These are phyloP conservation scores for Calycopis cecrops DNA, from an alignment of 1,140 invertebrate species.

Conservation along the genomic window DNA sequence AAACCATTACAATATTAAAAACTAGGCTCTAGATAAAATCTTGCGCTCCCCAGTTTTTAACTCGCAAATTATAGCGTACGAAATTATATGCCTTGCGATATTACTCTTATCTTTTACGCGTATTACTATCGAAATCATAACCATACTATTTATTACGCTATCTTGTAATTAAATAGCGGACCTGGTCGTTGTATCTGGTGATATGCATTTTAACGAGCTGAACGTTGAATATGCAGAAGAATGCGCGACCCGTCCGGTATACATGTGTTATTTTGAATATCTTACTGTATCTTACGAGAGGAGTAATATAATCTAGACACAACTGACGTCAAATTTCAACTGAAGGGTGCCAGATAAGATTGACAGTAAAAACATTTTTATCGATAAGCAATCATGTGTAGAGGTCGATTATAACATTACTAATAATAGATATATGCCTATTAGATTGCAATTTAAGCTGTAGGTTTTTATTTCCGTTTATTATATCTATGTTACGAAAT, in stretches of 20 bases:
- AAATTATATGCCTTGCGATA: conserved; percentile 1
- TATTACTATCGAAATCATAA: background rate
- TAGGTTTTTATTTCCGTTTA: too few relatives aligned
- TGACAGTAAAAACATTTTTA: conserved; percentile 12
- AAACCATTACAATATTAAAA: too few relatives aligned
- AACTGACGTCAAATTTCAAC: conserved; percentile 8
- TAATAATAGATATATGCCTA: too few relatives aligned
- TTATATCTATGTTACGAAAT: too few relatives aligned
- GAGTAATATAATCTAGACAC: background rate
- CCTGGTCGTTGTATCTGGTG: conserved; percentile 13
- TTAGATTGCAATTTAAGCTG: too few relatives aligned
- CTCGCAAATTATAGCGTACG: background rate
- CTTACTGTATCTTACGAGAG: conserved; percentile 19
- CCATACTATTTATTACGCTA: conserved; percentile 9
- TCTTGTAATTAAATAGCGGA: conserved; percentile 33
- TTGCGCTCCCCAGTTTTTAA: background rate
- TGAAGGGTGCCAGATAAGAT: conserved; percentile 11
- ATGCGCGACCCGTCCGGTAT: conserved; percentile 18
- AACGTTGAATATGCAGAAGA: conserved; percentile 29
- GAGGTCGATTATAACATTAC: too few relatives aligned
- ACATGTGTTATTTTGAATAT: conserved; percentile 23
- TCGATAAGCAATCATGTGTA: conserved; percentile 8
- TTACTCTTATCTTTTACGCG: background rate
- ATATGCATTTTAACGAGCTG: conserved; percentile 6
- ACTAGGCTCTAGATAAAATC: background rate